Percentiles rank a stretch among this genome's conserved stretches.
phyloP scores from a whole-genome alignment of 2,888 invertebrate genomes.

The Synergus umbraculus region DNA sequence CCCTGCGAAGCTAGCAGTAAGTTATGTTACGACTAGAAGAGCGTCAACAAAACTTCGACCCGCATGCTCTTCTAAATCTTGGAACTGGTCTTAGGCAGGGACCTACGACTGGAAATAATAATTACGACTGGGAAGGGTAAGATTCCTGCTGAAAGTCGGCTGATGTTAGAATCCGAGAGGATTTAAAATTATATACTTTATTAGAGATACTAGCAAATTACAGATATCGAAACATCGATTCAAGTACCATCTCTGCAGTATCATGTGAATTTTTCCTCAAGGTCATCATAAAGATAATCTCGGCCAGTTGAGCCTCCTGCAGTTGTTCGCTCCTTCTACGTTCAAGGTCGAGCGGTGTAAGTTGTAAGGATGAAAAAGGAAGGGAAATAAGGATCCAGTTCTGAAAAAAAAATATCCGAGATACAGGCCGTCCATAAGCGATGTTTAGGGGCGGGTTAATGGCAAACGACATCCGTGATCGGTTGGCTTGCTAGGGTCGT shows the following conservation, averaged over 20 bases:
- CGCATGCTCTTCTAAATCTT: constrained; percentile 18
- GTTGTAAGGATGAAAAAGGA: constrained; percentile 35
- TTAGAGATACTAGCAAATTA: not conserved
- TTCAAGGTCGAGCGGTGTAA: constrained; percentile 38
- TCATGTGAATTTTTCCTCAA: constrained; percentile 14
- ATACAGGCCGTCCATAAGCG: constrained; percentile 21
- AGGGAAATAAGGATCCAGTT: constrained; percentile 38
- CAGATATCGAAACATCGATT: not conserved
- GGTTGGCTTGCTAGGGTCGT: constrained; percentile 43
- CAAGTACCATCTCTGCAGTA: not conserved
- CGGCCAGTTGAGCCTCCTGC: constrained; percentile 6
- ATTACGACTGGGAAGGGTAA: not conserved
- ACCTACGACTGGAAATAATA: not conserved
- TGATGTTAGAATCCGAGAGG: not conserved
- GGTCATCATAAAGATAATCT: constrained; percentile 41
- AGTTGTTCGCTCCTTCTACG: constrained; percentile 37
- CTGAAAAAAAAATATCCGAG: not conserved
- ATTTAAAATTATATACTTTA: not conserved
- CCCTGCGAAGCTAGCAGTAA: constrained; percentile 18
- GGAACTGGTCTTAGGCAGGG: not conserved
- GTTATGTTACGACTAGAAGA: constrained; percentile 12
- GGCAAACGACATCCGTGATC: constrained; percentile 45
- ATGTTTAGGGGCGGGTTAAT: constrained; percentile 45
- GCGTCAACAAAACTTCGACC: constrained; percentile 3
- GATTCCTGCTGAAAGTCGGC: not conserved